Conservation (phyloP, 2,888 invertebrate genomes). For the Ferrisia virgata region DNA sequence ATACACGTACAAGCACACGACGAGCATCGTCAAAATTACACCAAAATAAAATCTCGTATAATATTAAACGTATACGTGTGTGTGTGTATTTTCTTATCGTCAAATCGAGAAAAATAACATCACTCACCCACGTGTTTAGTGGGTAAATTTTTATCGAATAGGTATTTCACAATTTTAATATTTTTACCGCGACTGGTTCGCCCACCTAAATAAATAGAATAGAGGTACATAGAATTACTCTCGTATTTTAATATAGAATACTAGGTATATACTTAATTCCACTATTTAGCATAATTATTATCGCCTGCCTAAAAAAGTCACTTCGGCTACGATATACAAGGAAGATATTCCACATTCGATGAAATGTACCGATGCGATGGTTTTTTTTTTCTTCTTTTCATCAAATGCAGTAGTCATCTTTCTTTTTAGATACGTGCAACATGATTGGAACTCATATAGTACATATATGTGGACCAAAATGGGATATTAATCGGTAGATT, state of each 20-base stretch:
- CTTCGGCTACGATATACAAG: background rate
- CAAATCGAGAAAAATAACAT: background rate
- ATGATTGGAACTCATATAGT: background rate
- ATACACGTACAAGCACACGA: background rate
- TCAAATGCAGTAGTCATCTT: too few species aligned
- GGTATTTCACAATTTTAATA: conserved; percentile 2
- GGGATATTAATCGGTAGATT: background rate
- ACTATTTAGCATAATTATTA: background rate
- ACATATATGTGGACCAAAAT: background rate
- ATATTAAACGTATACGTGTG: too few species aligned
- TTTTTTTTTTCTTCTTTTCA: too few species aligned
- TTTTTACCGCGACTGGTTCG: background rate
- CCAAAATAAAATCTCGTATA: background rate
- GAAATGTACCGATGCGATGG: background rate
- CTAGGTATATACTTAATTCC: too few species aligned
- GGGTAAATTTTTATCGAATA: background rate
- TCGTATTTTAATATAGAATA: too few species aligned
- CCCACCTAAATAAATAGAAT: background rate
- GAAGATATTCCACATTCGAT: background rate
- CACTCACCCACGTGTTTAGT: background rate
- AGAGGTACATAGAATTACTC: too few species aligned
- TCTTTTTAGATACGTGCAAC: too few species aligned
- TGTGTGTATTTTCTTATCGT: background rate
- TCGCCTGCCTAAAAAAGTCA: background rate
- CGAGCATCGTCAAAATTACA: background rate